Evolutionary conservation across 2,113 vertebrate genomes (phyloP).

Genomic region (Hymenochirus boettgeri): DNA sequence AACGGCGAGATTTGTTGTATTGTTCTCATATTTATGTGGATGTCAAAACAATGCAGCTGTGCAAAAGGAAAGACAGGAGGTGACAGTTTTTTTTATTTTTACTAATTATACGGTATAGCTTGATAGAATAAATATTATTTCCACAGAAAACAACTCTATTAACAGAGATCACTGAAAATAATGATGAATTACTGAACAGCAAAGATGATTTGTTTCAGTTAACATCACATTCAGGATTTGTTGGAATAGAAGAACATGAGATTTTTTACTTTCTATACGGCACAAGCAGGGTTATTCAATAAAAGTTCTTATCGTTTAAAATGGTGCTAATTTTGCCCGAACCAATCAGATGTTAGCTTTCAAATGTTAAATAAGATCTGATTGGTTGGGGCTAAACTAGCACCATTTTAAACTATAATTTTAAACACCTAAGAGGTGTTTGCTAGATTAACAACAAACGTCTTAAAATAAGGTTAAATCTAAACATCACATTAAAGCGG

Average conservation of each 20-base stretch:
- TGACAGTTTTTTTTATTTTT: slow-evolving; percentile 20
- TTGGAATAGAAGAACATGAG: background rate
- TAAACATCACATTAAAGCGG: no score
- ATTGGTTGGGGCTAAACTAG: no score
- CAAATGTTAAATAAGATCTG: no score
- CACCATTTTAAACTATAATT: no score
- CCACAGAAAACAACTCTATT: slow-evolving; percentile 22
- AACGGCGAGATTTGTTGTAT: slow-evolving; percentile 34
- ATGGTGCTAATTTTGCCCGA: no score
- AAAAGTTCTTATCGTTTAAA: no score
- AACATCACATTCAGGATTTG: background rate
- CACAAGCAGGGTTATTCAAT: no score
- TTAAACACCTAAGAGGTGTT: no score
- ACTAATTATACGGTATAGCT: slow-evolving; percentile 31
- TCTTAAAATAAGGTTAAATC: no score
- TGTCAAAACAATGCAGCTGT: slow-evolving; percentile 42
- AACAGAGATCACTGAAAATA: slow-evolving; percentile 20
- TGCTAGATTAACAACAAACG: no score
- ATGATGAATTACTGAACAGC: slow-evolving; percentile 17
- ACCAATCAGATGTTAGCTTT: no score
- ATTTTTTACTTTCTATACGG: background rate
- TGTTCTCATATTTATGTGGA: slow-evolving; percentile 37
- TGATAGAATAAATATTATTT: slow-evolving; percentile 20
- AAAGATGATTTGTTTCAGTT: slow-evolving; percentile 4
- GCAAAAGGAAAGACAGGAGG: slow-evolving; percentile 18